Percentiles rank a stretch among this genome's conserved stretches.
phyloP scores from a whole-genome alignment of 2,113 vertebrate genomes.

The Pongo pygmaeus region DNA sequence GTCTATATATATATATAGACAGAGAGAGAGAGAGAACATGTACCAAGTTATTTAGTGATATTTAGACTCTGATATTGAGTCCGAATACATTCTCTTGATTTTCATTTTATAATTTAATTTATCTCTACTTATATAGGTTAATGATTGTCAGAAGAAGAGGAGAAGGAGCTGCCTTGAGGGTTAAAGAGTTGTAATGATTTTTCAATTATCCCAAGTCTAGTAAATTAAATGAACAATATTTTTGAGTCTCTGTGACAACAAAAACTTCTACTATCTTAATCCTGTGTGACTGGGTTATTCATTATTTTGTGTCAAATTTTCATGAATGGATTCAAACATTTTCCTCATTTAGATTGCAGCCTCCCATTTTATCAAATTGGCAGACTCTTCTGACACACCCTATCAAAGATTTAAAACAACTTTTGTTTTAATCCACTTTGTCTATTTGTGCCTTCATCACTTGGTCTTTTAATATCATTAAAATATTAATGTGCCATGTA shows the following conservation, averaged over 20 bases:
- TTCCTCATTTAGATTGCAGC: background rate
- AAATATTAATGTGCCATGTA: background rate
- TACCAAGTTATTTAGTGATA: background rate
- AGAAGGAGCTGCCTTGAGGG: background rate
- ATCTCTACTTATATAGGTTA: background rate
- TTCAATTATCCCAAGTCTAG: background rate
- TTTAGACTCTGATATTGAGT: background rate
- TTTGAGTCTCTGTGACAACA: background rate
- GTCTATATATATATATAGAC: background rate
- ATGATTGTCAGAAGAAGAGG: background rate
- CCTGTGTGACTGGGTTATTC: background rate
- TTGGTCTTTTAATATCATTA: background rate
- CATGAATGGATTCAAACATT: background rate
- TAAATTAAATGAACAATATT: background rate
- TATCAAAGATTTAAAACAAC: background rate
- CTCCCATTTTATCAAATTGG: background rate
- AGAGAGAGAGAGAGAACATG: background rate
- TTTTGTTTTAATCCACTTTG: background rate
- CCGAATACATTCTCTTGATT: background rate
- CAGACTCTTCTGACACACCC: background rate
- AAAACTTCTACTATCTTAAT: background rate
- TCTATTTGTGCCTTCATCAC: background rate
- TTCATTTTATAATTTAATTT: background rate
- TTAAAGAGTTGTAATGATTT: background rate
- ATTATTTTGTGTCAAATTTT: background rate